phyloP scores from a whole-genome alignment of 2,113 vertebrate species.

The Romanogobio albipinnatus region DNA sequence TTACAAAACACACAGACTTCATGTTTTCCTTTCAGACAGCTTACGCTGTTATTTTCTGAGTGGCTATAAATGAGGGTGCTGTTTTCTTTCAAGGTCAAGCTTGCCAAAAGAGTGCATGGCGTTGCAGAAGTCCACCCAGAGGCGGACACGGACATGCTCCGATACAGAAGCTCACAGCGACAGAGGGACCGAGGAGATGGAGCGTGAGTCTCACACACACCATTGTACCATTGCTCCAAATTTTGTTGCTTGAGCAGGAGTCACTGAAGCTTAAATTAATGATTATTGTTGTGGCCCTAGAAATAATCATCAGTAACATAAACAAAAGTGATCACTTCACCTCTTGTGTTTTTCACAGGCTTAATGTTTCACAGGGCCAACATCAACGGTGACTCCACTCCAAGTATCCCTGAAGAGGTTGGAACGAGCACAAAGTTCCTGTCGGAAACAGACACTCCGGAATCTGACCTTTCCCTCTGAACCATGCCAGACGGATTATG shows the following conservation, averaged over 20 bases:
- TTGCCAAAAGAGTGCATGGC: slow-evolving; percentile 72
- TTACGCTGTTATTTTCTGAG: not conserved
- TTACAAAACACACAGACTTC: slow-evolving; percentile 19
- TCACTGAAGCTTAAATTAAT: not conserved
- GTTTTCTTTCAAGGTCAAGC: slow-evolving; percentile 69
- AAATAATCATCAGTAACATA: not conserved
- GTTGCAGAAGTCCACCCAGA: slow-evolving; percentile 73
- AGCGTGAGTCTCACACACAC: slow-evolving; percentile 74
- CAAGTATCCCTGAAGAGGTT: slow-evolving; percentile 80
- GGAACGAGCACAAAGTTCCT: slow-evolving; percentile 59
- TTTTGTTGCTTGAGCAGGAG: not conserved
- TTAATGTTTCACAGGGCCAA: slow-evolving; percentile 76
- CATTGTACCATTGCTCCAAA: not conserved
- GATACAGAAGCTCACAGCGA: slow-evolving; percentile 81
- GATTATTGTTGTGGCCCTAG: not conserved
- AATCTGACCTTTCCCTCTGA: slow-evolving; percentile 77
- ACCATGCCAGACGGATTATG: slow-evolving; percentile 16
- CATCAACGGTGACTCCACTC: slow-evolving; percentile 80
- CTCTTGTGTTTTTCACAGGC: slow-evolving; percentile 62
- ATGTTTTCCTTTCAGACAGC: slow-evolving; percentile 24
- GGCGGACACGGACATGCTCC: slow-evolving; percentile 78
- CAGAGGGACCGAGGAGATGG: slow-evolving; percentile 73
- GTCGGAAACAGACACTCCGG: slow-evolving; percentile 74
- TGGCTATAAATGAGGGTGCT: not conserved
- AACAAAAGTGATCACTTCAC: not conserved